Evolutionary conservation across 2,888 invertebrate genomes (phyloP), one percentile per base, ranked within the genome.

Genomic region (Steinernema scapterisci): DNA sequence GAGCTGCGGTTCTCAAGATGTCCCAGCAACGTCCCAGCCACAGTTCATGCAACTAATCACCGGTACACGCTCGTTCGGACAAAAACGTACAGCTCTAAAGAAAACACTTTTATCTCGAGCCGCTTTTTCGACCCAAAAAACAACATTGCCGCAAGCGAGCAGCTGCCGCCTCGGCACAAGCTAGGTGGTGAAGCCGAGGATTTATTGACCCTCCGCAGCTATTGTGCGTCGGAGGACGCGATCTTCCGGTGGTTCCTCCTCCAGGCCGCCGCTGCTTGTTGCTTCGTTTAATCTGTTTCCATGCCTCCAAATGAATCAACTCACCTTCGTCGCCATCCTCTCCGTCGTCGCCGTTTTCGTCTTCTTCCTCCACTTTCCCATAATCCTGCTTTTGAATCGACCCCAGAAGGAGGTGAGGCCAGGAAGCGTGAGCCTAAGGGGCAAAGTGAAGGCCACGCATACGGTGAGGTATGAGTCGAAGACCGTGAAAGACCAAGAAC

Each of bases 81-180:
- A 13, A 63, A n/a, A 63, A 63, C 63, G 63, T 63, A 63, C 63
- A 31, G 25, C 31, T 63, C 31, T 31, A 31, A 63, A 27, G 63
- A 63, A 63, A 63, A 63, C 63, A 63, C 16, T 25, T 25, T 38
- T 38, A 38, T 38, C 27, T 6, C 16, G 31, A 63, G 63, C 6
- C 31, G 16, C 27, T 27, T 63, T 38, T 27, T 63, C 63, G 11
- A 6, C 11, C 38, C 63, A 63, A 63, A 48, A 63, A 63, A 63
- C 63, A 63, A 63, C 63, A 63, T 63, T 63, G 63, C 63, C 63
- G 63, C 63, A 63, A 63, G 63, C 2, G 31, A 52, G 63, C 63
- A 63, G 63, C 63, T 63, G 63, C 27, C 31, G 63, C 63, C 27
- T 9, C 63, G 63, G 63, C 63, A 31, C 63, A 63, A 54, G 63